Base-by-base conservation (phyloP, 37 sponge, comb jelly and placozoan species). In the Tethya wilhelma region DNA sequence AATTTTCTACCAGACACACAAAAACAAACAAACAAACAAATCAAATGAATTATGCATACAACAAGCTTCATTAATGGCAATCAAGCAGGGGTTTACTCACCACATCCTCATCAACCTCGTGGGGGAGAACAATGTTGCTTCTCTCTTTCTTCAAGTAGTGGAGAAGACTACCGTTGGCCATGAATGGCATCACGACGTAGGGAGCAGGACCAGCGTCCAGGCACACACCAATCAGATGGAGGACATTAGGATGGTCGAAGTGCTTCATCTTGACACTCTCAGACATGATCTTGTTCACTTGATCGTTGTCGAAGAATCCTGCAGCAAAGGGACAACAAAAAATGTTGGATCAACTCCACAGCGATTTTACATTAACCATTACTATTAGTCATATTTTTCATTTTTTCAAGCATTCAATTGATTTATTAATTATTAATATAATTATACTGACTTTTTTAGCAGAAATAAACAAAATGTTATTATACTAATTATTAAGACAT, bases 231-330 rank as follows among this genome's bases (percentile, higher is more conserved):
- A 78, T 46, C 63, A 78, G 65, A 20, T 62, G 23, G 44, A 78
- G 78, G 65, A 78, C 78, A 64, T 78, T 78, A 7, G 66, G 78
- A 63, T 78, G 67, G 37, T 78, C 78, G 40, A 78, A 78, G 49
- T 43, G 49, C 67, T 80, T 80, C 69, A 80, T 80, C 38, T 75
- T 75, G 34, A 75, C 32, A 37, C 75, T 75, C 25, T 75, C 75
- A 2, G 57, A 59, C 75, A 75, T 75, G 25, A 75, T 75, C 42
- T 75, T 28, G 59, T 57, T n/a, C 1, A 56, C 59, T 20, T 75
- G 53, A 11, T 25, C 43, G 9, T 32, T 57, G 56, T 58, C 58
- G 40, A 75, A 75, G 28, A 56, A 57, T 8, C 75, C 75, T 75
- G 73, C 1, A 33, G 19, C 7, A 49, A 49, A 11, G 17, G 17